Evolutionary conservation across 2,797 vertebrate genomes (phyloP).

Genomic region (Spinibarbus caldwelli): DNA sequence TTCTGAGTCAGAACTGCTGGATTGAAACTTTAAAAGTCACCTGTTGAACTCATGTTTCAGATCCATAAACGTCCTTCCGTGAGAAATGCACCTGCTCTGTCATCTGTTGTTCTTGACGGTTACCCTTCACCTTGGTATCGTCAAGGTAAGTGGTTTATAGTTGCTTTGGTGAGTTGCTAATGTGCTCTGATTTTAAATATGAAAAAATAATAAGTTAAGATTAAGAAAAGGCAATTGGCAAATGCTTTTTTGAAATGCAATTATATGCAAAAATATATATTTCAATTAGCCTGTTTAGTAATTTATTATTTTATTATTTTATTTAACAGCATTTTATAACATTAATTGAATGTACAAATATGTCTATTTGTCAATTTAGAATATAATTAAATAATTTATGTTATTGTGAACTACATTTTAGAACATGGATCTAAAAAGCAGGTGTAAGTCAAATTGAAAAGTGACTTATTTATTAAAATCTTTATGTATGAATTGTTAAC

Average conservation of each 20-base stretch:
- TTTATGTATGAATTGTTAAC: neutral
- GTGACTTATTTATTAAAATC: neutral
- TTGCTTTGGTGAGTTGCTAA: neutral
- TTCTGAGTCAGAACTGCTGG: neutral
- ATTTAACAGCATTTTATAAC: neutral
- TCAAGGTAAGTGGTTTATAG: conserved; percentile 66
- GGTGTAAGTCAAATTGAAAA: neutral
- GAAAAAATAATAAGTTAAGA: neutral
- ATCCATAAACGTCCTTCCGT: neutral
- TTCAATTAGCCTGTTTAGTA: too few relatives aligned
- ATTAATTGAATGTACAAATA: neutral
- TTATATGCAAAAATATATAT: too few relatives aligned
- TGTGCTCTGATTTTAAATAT: neutral
- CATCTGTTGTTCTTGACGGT: conserved; percentile 61
- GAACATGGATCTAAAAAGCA: neutral
- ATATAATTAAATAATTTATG: neutral
- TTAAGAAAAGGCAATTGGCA: neutral
- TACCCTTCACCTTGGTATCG: conserved; percentile 53
- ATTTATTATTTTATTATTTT: too few relatives aligned
- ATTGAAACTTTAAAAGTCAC: neutral
- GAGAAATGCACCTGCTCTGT: conserved; percentile 48
- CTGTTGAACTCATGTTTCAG: conserved; percentile 32
- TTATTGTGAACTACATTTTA: neutral
- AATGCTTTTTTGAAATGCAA: neutral
- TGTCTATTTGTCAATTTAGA: neutral